Evolutionary conservation across 2,888 invertebrate genomes (phyloP).

Genomic region (Ceraclea dissimilis): DNA sequence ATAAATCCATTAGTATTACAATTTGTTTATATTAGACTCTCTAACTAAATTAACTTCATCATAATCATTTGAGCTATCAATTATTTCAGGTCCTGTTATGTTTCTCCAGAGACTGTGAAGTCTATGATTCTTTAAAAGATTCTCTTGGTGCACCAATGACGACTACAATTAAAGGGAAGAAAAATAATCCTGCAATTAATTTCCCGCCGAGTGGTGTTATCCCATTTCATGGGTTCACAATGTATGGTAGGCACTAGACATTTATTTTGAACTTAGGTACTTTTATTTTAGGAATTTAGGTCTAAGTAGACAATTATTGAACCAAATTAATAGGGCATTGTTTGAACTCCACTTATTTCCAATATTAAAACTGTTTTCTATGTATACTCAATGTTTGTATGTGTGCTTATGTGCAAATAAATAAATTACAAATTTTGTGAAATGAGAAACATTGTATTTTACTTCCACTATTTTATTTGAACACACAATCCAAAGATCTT

Average conservation of each 20-base stretch:
- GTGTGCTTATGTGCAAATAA: too few species aligned
- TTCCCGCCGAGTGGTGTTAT: slow-evolving; percentile 94
- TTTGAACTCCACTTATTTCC: too few species aligned
- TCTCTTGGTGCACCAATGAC: slow-evolving; percentile 58
- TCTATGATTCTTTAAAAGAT: slow-evolving; percentile 63
- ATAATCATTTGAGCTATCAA: background rate
- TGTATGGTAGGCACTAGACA: slow-evolving; percentile 71
- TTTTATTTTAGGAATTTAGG: background rate
- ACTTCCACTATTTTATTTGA: too few species aligned
- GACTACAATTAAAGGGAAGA: slow-evolving; percentile 66
- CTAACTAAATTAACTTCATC: too few species aligned
- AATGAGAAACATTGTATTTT: too few species aligned
- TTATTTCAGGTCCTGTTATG: slow-evolving; percentile 66
- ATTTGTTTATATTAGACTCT: too few species aligned
- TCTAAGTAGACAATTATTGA: background rate
- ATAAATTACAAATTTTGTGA: too few species aligned
- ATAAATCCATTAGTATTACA: too few species aligned
- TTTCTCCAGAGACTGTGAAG: slow-evolving; percentile 82
- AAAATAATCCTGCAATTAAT: slow-evolving; percentile 61
- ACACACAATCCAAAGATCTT: too few species aligned
- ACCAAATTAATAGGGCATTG: too few species aligned
- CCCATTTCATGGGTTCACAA: slow-evolving; percentile 94
- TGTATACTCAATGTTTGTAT: too few species aligned
- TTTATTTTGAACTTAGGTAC: background rate
- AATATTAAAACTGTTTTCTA: too few species aligned